Conservation (phyloP, 2,113 vertebrate genomes). For the Eulacestoma nigropectus region DNA sequence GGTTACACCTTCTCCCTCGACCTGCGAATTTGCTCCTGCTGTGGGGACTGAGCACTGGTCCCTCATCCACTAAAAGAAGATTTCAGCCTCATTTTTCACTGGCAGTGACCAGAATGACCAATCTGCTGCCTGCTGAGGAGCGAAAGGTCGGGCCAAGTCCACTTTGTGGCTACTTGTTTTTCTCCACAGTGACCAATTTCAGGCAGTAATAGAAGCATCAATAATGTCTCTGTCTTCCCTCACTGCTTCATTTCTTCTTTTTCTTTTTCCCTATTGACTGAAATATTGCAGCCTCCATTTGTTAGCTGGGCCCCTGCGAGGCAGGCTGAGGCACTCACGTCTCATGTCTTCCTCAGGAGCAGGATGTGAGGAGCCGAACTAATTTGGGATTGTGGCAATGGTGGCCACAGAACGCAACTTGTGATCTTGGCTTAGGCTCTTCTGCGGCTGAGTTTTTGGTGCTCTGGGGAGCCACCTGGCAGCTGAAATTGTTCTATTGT, state of each 20-base stretch:
- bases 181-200: slow-evolving; percentile 63
- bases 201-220: slow-evolving; percentile 58
- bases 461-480: background rate
- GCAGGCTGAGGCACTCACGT: background rate
- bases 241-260: background rate
- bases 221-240: slow-evolving; percentile 49
- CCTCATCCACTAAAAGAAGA: slow-evolving; percentile 17
- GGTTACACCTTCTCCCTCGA: background rate
- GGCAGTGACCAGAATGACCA: slow-evolving; percentile 35
- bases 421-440: background rate
- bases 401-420: background rate
- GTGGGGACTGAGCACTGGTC: background rate
- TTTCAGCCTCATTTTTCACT: slow-evolving; percentile 46
- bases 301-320: background rate
- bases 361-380: background rate
- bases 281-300: slow-evolving; percentile 35
- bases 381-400: background rate
- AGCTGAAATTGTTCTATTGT: background rate
- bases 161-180: slow-evolving; percentile 54
- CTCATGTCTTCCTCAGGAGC: background rate
- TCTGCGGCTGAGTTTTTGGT: background rate
- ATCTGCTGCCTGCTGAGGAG: slow-evolving; percentile 31
- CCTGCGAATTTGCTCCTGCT: background rate
- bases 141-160: slow-evolving; percentile 29
- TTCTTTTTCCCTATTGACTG: background rate